These are phyloP conservation scores for Montipora foliosa DNA, from an alignment of 64 coral and sea anemone genomes.

Conservation along the genomic window DNA sequence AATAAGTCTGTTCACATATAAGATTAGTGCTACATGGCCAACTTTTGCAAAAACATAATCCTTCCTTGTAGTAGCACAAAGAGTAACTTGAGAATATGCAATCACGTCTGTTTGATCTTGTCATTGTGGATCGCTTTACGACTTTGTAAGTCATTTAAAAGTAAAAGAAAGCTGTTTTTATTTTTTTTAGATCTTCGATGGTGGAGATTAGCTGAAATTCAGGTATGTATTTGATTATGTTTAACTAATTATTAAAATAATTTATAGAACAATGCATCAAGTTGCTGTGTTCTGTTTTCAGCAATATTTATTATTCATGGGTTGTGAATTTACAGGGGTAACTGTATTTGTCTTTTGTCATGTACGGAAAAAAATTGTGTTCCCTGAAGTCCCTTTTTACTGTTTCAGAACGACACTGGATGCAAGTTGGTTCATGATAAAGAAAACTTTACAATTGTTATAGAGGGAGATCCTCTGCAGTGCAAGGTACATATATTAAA, in stretches of 20 bases:
- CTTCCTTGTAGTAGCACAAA: too few relatives aligned
- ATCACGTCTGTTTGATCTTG: background rate
- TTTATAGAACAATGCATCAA: too few relatives aligned
- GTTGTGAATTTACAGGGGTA: too few relatives aligned
- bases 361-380: too few relatives aligned
- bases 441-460: background rate
- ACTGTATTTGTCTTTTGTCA: too few relatives aligned
- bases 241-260: too few relatives aligned
- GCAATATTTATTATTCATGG: too few relatives aligned
- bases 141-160: background rate
- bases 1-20: too few relatives aligned
- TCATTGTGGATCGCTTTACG: too few relatives aligned
- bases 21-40: too few relatives aligned
- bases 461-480: slow-evolving; percentile 21
- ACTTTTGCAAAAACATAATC: too few relatives aligned
- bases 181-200: slow-evolving; percentile 2
- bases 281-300: too few relatives aligned
- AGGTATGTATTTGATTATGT: background rate
- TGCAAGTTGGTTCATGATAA: slow-evolving; percentile 5
- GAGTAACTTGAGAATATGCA: background rate
- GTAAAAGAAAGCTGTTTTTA: background rate
- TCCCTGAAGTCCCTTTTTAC: background rate
- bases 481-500: background rate
- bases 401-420: slow-evolving; percentile 10
- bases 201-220: slow-evolving; percentile 27